Conservation (phyloP, 2,888 invertebrate genomes). For the Catocala sponsa region DNA sequence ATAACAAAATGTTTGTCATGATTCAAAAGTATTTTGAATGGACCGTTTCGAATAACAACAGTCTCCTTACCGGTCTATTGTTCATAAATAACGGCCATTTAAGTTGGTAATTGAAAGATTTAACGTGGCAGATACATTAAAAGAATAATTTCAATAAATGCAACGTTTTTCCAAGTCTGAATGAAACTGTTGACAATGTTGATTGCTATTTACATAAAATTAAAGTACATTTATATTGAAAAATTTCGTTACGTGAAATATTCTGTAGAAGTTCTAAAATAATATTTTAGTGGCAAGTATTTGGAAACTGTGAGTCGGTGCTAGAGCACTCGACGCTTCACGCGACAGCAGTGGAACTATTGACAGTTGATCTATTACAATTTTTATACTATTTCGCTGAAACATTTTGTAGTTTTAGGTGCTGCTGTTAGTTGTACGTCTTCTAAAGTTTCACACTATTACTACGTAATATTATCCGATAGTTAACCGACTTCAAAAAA, state of each 20-base stretch:
- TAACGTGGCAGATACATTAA: background rate
- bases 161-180: slow-evolving; percentile 15
- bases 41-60: no score
- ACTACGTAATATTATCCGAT: no score
- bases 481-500: no score
- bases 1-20: no score
- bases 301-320: background rate
- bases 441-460: no score
- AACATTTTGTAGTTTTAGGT: background rate
- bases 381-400: slow-evolving; percentile 20
- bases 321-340: slow-evolving; percentile 5
- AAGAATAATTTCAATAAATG: slow-evolving; percentile 12
- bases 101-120: background rate
- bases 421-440: background rate
- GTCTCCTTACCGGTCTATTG: no score
- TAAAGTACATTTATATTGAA: slow-evolving; percentile 32
- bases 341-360: slow-evolving; percentile 23
- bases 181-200: slow-evolving; percentile 38
- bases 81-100: background rate
- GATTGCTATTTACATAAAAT: slow-evolving; percentile 43
- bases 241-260: slow-evolving; percentile 8
- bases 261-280: slow-evolving; percentile 5
- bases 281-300: slow-evolving; percentile 2
- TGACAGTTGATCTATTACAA: slow-evolving; percentile 38
- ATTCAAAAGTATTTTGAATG: no score